A percentile compares a stretch with the other conserved stretches of the same genome.
Evolutionary conservation across 2,797 vertebrate genomes (phyloP).

Genomic region (Neostethus bicornis): DNA sequence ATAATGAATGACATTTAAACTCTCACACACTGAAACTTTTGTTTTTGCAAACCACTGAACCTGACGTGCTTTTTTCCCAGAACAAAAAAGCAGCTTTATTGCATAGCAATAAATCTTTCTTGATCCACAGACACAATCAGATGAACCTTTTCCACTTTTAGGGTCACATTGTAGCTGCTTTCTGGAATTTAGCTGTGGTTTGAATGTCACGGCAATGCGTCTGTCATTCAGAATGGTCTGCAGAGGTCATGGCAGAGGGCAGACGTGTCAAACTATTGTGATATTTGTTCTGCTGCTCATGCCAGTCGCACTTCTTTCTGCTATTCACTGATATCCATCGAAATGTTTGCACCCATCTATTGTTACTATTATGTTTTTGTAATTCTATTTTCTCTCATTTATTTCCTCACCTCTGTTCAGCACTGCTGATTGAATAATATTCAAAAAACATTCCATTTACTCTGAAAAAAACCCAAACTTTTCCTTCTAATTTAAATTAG

Average conservation of each 20-base stretch:
- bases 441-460: too few species aligned
- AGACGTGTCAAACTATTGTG: slow-evolving; percentile 15
- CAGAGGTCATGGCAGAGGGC: slow-evolving; percentile 12
- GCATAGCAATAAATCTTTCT: slow-evolving; percentile 33
- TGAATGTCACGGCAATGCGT: slow-evolving; percentile 31
- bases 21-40: slow-evolving; percentile 13
- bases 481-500: too few species aligned
- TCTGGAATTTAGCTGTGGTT: slow-evolving; percentile 21
- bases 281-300: neutral
- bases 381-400: slow-evolving; percentile 19
- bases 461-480: too few species aligned
- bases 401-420: slow-evolving; percentile 11
- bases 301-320: slow-evolving; percentile 4
- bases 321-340: slow-evolving; percentile 6
- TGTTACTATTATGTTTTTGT: neutral
- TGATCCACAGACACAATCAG: slow-evolving; percentile 41
- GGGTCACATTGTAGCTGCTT: slow-evolving; percentile 18
- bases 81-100: slow-evolving; percentile 41
- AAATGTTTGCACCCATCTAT: slow-evolving; percentile 13
- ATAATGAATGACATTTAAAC: slow-evolving; percentile 36
- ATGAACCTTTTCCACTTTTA: slow-evolving; percentile 44
- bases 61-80: slow-evolving; percentile 30
- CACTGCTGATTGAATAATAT: neutral
- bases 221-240: slow-evolving; percentile 1
- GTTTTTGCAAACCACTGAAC: slow-evolving; percentile 37